Evolutionary conservation across 2,888 invertebrate species (phyloP).

Genomic region (Aphodius sticticus): DNA sequence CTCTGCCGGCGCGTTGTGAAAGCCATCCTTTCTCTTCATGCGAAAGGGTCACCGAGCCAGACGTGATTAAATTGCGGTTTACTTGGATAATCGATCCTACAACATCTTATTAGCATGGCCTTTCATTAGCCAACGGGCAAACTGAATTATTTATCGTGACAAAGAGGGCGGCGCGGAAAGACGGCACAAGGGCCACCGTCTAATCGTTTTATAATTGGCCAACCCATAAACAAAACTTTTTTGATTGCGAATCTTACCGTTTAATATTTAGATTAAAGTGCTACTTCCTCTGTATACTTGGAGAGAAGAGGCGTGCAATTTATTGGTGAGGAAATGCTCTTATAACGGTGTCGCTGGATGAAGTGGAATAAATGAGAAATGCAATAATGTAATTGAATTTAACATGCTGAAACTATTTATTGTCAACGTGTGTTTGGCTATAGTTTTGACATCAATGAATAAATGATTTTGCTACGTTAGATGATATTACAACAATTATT

Average conservation of each 20-base stretch:
- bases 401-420: no score
- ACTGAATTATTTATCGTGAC: not conserved
- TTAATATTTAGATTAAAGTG: not conserved
- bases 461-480: no score
- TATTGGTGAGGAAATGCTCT: not conserved
- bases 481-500: no score
- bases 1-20: not conserved
- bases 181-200: not conserved
- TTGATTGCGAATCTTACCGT: not conserved
- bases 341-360: no score
- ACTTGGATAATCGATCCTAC: constrained; percentile 4
- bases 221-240: not conserved
- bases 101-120: not conserved
- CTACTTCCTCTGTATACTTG: not conserved
- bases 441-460: no score
- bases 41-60: constrained; percentile 4
- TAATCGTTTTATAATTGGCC: constrained; percentile 4
- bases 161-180: not conserved
- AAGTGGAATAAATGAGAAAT: no score
- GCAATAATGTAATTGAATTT: no score
- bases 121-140: constrained; percentile 4
- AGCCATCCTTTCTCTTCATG: not conserved
- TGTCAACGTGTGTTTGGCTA: no score
- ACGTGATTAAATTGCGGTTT: constrained; percentile 4
- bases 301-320: not conserved